A percentile compares a stretch with the other conserved stretches of the same genome.
Conservation (phyloP, 2,888 invertebrate genomes). For the Opisthograptis luteolata region DNA sequence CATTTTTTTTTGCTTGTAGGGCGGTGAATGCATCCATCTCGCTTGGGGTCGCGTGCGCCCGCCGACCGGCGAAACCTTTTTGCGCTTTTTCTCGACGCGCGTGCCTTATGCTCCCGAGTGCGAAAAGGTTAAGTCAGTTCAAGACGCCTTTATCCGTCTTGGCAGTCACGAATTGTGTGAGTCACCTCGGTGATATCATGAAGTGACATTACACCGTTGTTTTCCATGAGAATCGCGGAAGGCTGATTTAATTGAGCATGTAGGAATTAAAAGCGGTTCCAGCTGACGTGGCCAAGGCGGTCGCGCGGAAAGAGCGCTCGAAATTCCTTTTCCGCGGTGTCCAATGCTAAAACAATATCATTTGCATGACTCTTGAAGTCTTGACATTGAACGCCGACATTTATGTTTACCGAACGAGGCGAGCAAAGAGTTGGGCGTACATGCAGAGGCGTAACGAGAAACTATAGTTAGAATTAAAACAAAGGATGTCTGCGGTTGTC, state of each 20-base stretch:
- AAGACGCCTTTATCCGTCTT: conserved; percentile 54
- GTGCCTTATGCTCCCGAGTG: conserved; percentile 64
- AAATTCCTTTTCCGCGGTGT: conserved; percentile 46
- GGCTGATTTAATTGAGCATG: conserved; percentile 26
- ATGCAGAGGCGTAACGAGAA: conserved; percentile 3
- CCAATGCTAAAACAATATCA: conserved; percentile 48
- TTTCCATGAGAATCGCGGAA: conserved; percentile 52
- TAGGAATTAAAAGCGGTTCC: conserved; percentile 43
- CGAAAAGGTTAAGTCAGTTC: conserved; percentile 71
- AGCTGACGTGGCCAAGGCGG: conserved; percentile 41
- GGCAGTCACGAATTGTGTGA: conserved; percentile 63
- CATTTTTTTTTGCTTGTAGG: conserved; percentile 64
- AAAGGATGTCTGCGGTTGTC: conserved; percentile 15
- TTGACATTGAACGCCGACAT: conserved; percentile 50
- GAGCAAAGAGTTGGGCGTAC: conserved; percentile 4
- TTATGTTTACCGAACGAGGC: conserved; percentile 34
- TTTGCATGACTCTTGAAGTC: conserved; percentile 49
- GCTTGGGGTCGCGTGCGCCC: conserved; percentile 60
- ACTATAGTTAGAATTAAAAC: conserved; percentile 12
- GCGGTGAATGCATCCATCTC: conserved; percentile 66
- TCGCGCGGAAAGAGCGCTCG: conserved; percentile 45
- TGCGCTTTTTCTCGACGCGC: conserved; percentile 59
- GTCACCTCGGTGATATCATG: conserved; percentile 74
- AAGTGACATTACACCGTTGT: conserved; percentile 57
- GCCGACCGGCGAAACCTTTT: conserved; percentile 60